Evolutionary conservation across 2,113 vertebrate genomes (phyloP).

Genomic region (Diglossa brunneiventris): DNA sequence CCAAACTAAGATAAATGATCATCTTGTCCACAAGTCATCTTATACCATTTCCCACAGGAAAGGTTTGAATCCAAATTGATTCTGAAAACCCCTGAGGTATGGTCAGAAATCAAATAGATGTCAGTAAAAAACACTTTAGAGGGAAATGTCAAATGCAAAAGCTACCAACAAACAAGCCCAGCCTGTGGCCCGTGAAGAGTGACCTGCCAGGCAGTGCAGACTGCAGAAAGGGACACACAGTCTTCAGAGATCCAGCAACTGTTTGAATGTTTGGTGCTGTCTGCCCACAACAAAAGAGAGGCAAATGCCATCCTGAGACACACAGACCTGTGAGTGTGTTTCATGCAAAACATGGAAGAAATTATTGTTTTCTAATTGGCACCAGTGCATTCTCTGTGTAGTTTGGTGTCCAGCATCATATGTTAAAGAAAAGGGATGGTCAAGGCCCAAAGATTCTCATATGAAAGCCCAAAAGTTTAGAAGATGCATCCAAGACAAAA

Average conservation of each 20-base stretch:
- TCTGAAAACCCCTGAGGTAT: background rate
- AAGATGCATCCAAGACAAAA: background rate
- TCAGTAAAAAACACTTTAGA: background rate
- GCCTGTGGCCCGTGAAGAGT: background rate
- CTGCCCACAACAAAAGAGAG: background rate
- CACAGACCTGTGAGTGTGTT: background rate
- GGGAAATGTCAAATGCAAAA: background rate
- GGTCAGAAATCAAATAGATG: background rate
- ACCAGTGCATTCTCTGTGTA: accelerated
- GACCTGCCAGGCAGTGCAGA: background rate
- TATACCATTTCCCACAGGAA: background rate
- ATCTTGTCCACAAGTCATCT: background rate
- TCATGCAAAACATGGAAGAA: background rate
- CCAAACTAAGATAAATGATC: slow-evolving; percentile 5
- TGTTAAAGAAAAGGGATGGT: background rate
- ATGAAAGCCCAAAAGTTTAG: background rate
- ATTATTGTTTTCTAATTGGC: background rate
- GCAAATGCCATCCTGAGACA: background rate
- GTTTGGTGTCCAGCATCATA: background rate
- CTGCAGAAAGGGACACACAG: background rate
- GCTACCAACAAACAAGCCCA: background rate
- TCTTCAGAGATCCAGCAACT: background rate
- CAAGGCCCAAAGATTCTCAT: background rate
- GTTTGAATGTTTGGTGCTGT: background rate
- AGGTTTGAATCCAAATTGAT: slow-evolving; percentile 5